Base-by-base conservation (phyloP, 2,113 vertebrate species). In the Aplodontia rufa region DNA sequence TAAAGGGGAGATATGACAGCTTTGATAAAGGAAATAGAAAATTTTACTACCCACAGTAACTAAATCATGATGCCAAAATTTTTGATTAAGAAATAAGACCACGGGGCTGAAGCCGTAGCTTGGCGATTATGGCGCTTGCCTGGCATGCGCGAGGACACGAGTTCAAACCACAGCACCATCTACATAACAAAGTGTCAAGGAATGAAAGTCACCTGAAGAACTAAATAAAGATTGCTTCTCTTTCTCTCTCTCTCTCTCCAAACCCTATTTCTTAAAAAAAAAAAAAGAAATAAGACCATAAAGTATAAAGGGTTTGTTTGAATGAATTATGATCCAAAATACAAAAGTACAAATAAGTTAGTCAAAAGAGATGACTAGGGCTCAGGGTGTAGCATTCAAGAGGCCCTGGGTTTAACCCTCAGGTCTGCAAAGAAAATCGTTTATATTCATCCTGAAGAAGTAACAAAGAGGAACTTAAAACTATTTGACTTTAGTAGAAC, bases 11-110 rank as follows among this genome's bases (percentile, higher is more conserved):
- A 91, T 47, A 2, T 24, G 49, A 69, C 24, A 85, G 35, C 32
- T 49, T 85, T 93, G 51, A 42, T 64, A 37, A 80, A 37, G 42
- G 74, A 88, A 30, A 75, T 37, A 68, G 64, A 69, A 69, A 88
- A 11, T 51, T 26, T 87, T 88, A 72, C 62, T 72, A 49, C 26
- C 6, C 37, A 16, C 37, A 81, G 49, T 74, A 76, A 82, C 42
- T 60, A 94, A 96, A 84, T 83, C 40, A 55, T 4, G 62, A 47
- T 42, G 47, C 22, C 79, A 83, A 94, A 76, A 78, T 90, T 55
- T 26, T 37, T 68, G 35, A 82, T 86, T 35, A 71, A 20, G 32
- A 58, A 35, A 66, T 13, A 35, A 14, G n/a, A n/a, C n/a, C n/a
- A n/a, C n/a, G n/a, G n/a, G n/a, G n/a, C n/a, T n/a, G n/a, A n/a